Conservation (phyloP, 2,113 vertebrate genomes). For the Oenanthe melanoleuca region DNA sequence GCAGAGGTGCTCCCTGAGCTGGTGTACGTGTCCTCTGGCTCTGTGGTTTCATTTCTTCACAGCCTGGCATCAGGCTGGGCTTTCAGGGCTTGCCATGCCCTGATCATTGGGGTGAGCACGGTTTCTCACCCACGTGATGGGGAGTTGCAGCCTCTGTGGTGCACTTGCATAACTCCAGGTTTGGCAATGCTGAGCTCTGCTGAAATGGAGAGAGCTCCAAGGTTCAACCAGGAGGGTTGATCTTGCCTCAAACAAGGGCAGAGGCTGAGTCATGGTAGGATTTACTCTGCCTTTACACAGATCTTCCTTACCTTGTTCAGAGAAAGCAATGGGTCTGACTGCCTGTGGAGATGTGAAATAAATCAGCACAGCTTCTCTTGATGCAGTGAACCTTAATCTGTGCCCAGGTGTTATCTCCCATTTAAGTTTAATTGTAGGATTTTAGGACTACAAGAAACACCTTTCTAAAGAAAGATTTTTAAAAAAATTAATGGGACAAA, state of each 20-base stretch:
- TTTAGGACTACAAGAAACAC: not conserved
- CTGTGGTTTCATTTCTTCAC: slow-evolving; percentile 18
- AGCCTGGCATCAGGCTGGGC: not conserved
- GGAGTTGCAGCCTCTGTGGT: not conserved
- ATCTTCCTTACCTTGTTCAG: not conserved
- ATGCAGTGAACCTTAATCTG: not conserved
- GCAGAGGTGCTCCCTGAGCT: not conserved
- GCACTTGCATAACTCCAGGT: not conserved
- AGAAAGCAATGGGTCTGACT: not conserved
- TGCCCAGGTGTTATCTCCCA: not conserved
- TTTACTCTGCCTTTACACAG: not conserved
- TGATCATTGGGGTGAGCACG: not conserved
- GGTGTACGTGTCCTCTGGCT: not conserved
- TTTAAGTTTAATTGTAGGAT: not conserved
- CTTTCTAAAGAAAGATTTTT: not conserved
- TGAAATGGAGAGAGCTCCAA: slow-evolving; percentile 13
- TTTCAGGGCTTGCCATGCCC: not conserved
- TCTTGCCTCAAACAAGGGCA: not conserved
- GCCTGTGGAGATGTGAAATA: not conserved
- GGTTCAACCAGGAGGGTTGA: not conserved
- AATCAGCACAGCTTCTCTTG: not conserved
- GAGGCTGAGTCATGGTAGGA: not conserved
- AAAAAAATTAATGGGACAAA: not conserved
- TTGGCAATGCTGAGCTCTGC: slow-evolving; percentile 43
- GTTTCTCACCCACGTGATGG: not conserved